These are phyloP conservation scores for Pogonocichla stellata DNA, from an alignment of 2,113 vertebrate genomes.

Conservation along the genomic window DNA sequence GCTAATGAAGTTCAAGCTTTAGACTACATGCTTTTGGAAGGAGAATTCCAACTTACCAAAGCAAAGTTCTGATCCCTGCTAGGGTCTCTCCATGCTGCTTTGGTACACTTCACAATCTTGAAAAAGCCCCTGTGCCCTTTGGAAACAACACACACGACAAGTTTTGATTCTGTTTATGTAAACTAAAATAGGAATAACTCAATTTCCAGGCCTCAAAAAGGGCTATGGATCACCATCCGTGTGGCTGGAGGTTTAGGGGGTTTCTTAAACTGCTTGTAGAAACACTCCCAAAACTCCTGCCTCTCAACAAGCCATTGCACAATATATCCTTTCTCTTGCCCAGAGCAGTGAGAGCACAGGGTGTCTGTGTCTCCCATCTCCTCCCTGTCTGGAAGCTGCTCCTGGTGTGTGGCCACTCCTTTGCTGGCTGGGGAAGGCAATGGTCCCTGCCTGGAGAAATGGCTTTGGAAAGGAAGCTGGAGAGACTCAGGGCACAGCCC, in stretches of 20 bases:
- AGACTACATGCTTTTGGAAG: neutral
- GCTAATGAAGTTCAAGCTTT: neutral
- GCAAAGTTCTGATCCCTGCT: neutral
- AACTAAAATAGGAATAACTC: neutral
- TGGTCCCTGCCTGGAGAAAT: neutral
- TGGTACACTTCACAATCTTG: neutral
- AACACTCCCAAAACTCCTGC: neutral
- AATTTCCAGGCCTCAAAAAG: neutral
- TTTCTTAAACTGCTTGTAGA: neutral
- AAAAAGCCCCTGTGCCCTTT: neutral
- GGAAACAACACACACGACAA: neutral
- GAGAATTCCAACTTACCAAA: neutral
- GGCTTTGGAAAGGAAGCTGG: neutral
- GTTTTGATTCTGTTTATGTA: neutral
- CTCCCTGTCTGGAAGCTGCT: neutral
- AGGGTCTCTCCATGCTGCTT: neutral
- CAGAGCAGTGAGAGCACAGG: neutral
- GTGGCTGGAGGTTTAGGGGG: neutral
- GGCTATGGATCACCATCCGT: accelerated
- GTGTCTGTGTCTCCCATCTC: neutral
- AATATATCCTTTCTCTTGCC: neutral
- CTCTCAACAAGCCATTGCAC: neutral
- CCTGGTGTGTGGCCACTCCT: neutral
- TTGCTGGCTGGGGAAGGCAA: neutral
- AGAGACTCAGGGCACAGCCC: neutral